phyloP scores from a whole-genome alignment of 2,888 invertebrate genomes.

The Endomychus coccineus region DNA sequence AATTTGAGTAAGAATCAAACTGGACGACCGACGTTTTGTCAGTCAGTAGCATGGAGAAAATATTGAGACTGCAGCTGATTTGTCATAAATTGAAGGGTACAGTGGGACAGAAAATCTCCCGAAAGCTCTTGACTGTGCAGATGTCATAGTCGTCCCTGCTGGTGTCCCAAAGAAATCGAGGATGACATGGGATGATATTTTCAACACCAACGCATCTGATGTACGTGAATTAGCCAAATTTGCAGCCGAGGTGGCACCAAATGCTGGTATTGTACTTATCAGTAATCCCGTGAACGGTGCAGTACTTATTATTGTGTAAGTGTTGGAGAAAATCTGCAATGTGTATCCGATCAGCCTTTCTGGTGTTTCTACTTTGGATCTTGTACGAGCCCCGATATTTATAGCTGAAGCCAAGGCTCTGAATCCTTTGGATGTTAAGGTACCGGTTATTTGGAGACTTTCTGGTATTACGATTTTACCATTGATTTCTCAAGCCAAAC shows the following conservation, averaged over 20 bases:
- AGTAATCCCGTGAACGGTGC: constrained; percentile 46
- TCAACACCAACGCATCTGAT: constrained; percentile 46
- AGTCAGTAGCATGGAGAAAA: too few relatives aligned
- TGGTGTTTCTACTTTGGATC: constrained; percentile 93
- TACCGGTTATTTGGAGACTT: constrained; percentile 94
- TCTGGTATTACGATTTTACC: constrained; percentile 95
- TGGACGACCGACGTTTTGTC: too few relatives aligned
- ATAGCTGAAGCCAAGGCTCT: constrained; percentile 79
- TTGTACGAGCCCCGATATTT: constrained; percentile 86
- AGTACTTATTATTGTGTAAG: constrained; percentile 46
- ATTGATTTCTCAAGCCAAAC: constrained; percentile 79
- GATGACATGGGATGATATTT: constrained; percentile 52
- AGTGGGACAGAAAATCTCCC: constrained; percentile 37
- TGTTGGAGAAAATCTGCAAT: constrained; percentile 42
- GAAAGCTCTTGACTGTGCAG: constrained; percentile 47
- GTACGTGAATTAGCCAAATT: constrained; percentile 37
- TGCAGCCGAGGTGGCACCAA: constrained; percentile 36
- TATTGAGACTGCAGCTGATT: constrained; percentile 91
- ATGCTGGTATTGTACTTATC: constrained; percentile 44
- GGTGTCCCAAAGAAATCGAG: constrained; percentile 55
- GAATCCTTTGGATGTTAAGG: constrained; percentile 70
- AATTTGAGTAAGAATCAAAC: too few relatives aligned
- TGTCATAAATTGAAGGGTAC: constrained; percentile 84
- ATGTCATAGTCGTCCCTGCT: constrained; percentile 61
- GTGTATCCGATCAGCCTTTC: constrained; percentile 82